Conservation (phyloP, 2,113 vertebrate genomes). For the Heterocephalus glaber region DNA sequence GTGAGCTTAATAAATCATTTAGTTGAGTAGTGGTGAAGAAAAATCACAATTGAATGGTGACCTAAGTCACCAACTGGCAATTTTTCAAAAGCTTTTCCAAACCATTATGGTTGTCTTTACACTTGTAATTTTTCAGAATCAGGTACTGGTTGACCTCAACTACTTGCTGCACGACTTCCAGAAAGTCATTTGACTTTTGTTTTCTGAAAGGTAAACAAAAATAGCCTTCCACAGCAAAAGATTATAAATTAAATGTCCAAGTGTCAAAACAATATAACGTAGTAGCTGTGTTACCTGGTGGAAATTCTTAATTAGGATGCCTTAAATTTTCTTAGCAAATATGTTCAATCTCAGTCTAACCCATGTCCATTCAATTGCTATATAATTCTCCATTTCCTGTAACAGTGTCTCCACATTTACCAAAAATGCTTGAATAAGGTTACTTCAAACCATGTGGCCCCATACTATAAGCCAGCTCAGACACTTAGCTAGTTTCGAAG, state of each 20-base stretch:
- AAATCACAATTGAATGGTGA: not conserved
- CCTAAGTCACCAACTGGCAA: not conserved
- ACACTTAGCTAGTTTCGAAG: not conserved
- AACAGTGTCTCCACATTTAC: not conserved
- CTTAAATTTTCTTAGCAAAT: not conserved
- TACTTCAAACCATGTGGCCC: not conserved
- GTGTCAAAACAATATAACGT: not conserved
- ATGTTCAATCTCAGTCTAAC: not conserved
- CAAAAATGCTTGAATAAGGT: not conserved
- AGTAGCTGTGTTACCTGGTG: not conserved
- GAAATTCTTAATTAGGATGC: constrained; percentile 35
- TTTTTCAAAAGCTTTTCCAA: constrained; percentile 17
- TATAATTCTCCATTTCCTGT: not conserved
- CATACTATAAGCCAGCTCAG: not conserved
- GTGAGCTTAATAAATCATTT: not conserved
- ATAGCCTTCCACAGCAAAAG: not conserved
- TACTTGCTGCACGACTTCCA: not conserved
- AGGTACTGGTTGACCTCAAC: not conserved
- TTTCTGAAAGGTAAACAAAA: not conserved
- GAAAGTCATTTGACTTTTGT: not conserved
- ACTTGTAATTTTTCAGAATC: constrained; percentile 12
- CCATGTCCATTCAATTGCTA: not conserved
- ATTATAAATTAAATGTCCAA: constrained; percentile 8
- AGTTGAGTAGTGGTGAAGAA: not conserved
- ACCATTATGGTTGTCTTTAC: not conserved